phyloP scores from a whole-genome alignment of 2,888 invertebrate species.

The Pemphredon lugubris region DNA sequence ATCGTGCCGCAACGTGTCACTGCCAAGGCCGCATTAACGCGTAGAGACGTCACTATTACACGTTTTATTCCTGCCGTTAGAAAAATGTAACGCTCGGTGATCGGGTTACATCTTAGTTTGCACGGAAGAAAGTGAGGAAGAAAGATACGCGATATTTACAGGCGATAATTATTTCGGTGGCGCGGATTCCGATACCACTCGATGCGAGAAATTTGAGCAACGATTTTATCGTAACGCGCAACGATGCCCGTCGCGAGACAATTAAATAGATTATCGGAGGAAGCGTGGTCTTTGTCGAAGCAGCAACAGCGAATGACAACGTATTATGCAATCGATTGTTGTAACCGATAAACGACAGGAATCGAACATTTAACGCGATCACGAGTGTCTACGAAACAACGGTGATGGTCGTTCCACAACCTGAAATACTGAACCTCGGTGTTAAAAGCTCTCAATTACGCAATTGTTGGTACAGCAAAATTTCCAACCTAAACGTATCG shows the following conservation, averaged over 20 bases:
- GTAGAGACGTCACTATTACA: constrained; percentile 15
- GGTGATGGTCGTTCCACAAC: background rate
- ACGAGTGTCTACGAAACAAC: background rate
- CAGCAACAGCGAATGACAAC: constrained; percentile 26
- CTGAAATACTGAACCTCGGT: background rate
- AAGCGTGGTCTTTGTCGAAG: constrained; percentile 30
- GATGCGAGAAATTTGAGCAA: background rate
- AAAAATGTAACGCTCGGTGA: background rate
- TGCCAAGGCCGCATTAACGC: constrained; percentile 55
- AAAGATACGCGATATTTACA: no score
- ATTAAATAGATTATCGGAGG: constrained; percentile 35
- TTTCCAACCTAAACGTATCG: no score
- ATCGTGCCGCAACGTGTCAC: constrained; percentile 40
- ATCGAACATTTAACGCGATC: constrained; percentile 37
- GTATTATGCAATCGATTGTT: constrained; percentile 31
- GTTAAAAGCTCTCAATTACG: no score
- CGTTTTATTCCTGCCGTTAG: background rate
- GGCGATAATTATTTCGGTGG: no score
- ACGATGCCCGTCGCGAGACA: background rate
- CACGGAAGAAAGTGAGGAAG: no score
- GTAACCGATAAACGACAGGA: constrained; percentile 5
- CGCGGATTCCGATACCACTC: no score
- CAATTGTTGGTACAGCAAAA: no score
- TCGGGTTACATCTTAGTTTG: background rate
- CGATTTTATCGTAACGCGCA: background rate